Percentiles rank a stretch among this genome's conserved stretches.
Evolutionary conservation across 2,888 invertebrate species (phyloP).

Genomic region (Amblyjoppa proteus): DNA sequence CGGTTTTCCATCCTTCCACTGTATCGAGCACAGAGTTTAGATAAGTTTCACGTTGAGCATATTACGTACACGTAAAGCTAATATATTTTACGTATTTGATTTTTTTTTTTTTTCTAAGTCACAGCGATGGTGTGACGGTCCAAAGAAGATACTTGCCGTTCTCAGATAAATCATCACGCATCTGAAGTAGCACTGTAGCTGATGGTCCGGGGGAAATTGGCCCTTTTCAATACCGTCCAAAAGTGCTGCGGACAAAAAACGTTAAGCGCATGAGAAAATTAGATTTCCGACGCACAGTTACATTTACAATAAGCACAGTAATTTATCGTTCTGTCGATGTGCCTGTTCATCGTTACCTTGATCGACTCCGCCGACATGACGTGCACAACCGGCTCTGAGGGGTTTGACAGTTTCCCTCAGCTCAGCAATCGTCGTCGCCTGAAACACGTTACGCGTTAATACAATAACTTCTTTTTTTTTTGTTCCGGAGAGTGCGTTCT

Average conservation of each 20-base stretch:
- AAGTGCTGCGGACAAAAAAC: slow-evolving; percentile 54
- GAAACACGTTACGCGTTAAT: slow-evolving; percentile 4
- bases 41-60: background rate
- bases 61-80: no score
- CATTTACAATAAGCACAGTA: background rate
- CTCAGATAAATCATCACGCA: slow-evolving; percentile 86
- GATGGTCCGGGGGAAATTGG: slow-evolving; percentile 73
- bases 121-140: background rate
- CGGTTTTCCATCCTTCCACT: slow-evolving; percentile 84
- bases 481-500: background rate
- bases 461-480: background rate
- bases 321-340: background rate
- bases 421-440: slow-evolving; percentile 86
- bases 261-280: background rate
- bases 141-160: slow-evolving; percentile 82
- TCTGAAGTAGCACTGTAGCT: slow-evolving; percentile 86
- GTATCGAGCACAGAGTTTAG: background rate
- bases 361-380: slow-evolving; percentile 87
- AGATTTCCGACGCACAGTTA: background rate
- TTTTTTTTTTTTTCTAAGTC: no score
- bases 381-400: slow-evolving; percentile 88
- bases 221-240: slow-evolving; percentile 71
- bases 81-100: no score
- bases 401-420: slow-evolving; percentile 88
- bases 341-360: slow-evolving; percentile 85